Evolutionary conservation across 1,140 invertebrate genomes (phyloP).

Genomic region (Zaprionus gabonicus): DNA sequence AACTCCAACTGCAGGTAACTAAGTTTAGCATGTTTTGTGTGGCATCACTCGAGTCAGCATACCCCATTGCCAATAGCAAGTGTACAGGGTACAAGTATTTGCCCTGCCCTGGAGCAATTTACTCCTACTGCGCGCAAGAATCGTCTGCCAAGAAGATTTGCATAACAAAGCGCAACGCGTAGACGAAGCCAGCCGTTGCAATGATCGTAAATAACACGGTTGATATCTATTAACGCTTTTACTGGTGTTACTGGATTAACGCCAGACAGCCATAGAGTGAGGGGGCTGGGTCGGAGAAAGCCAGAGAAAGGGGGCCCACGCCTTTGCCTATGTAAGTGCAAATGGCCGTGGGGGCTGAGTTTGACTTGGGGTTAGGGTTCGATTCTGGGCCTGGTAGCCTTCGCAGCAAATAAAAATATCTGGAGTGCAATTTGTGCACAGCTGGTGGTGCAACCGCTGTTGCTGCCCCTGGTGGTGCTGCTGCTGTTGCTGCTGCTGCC

Average conservation of each 20-base stretch:
- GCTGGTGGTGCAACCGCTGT: slow-evolving; percentile 78
- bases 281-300: slow-evolving; percentile 13
- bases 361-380: background rate
- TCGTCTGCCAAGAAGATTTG: slow-evolving; percentile 45
- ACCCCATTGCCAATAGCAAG: background rate
- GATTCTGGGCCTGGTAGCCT: slow-evolving; percentile 23
- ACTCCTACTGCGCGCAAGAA: slow-evolving; percentile 68
- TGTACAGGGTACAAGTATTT: slow-evolving; percentile 25
- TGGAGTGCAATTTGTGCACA: slow-evolving; percentile 79
- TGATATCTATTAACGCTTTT: slow-evolving; percentile 82
- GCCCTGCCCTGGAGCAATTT: slow-evolving; percentile 64
- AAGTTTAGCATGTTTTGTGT: too few species aligned
- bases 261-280: slow-evolving; percentile 19
- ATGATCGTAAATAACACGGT: slow-evolving; percentile 67
- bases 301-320: background rate
- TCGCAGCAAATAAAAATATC: slow-evolving; percentile 83
- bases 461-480: slow-evolving; percentile 21
- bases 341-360: background rate
- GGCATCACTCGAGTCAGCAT: background rate
- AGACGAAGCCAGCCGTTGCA: slow-evolving; percentile 37
- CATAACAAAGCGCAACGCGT: slow-evolving; percentile 61
- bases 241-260: slow-evolving; percentile 75
- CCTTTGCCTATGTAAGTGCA: background rate
- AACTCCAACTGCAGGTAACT: too few species aligned
- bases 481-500: slow-evolving; percentile 30